Evolutionary conservation across 2,888 invertebrate genomes (phyloP).

Genomic region (Coelogynopora nodosa): DNA sequence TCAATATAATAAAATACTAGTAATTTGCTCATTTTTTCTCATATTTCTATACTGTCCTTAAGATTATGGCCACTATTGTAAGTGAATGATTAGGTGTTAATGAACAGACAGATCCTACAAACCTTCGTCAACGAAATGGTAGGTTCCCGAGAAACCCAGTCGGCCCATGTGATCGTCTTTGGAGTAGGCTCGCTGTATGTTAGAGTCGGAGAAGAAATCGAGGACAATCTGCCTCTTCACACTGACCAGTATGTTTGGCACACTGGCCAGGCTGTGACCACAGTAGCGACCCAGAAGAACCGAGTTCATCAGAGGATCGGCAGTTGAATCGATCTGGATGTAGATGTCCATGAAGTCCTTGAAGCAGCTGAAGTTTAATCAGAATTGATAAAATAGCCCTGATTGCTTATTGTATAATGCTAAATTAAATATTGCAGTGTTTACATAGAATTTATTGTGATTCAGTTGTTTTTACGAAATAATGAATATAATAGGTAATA

Average conservation of each 20-base stretch:
- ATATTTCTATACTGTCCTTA: no score
- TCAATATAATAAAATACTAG: no score
- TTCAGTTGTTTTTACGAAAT: no score
- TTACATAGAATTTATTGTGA: no score
- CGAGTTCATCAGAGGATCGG: slow-evolving; percentile 74
- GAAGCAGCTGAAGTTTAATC: slow-evolving; percentile 85
- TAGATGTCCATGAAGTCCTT: slow-evolving; percentile 97
- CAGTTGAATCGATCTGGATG: slow-evolving; percentile 68
- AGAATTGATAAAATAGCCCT: no score
- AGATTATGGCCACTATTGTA: no score
- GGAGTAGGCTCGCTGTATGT: slow-evolving; percentile 67
- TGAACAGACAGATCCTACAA: slow-evolving; percentile 56
- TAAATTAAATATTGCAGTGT: no score
- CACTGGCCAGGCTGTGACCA: slow-evolving; percentile 67
- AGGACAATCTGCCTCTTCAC: slow-evolving; percentile 85
- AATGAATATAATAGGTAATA: no score
- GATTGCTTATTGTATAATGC: no score
- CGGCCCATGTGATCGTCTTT: slow-evolving; percentile 47
- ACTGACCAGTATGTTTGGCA: slow-evolving; percentile 81
- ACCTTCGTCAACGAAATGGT: slow-evolving; percentile 89
- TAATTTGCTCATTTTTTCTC: no score
- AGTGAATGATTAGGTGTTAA: no score
- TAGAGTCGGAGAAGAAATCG: slow-evolving; percentile 88
- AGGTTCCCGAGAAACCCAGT: slow-evolving; percentile 75
- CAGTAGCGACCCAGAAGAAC: slow-evolving; percentile 93